Percentiles rank a stretch among this genome's conserved stretches.
phyloP scores from a whole-genome alignment of 2,113 vertebrate species.

The Elaphurus davidianus region DNA sequence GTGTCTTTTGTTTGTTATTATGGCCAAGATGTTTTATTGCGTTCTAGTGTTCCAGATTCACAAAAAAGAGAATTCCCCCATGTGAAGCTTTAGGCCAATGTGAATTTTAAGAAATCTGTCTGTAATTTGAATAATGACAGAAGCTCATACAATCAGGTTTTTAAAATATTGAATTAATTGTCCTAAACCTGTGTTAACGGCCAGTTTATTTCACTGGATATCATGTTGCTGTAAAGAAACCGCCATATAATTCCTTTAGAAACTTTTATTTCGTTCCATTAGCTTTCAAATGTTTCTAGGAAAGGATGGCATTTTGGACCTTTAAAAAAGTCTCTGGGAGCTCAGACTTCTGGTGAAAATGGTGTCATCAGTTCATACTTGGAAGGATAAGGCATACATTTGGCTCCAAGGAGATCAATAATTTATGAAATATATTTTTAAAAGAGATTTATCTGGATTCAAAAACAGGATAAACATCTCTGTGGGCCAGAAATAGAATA shows the following conservation, averaged over 20 bases:
- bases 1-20: background rate
- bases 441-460: background rate
- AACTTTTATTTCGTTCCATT: background rate
- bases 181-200: background rate
- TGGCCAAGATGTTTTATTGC: background rate
- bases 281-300: constrained; percentile 23
- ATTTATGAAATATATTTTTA: background rate
- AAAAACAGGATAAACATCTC: constrained; percentile 30
- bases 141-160: background rate
- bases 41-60: background rate
- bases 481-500: background rate
- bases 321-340: background rate
- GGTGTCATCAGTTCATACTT: background rate
- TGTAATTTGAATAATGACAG: constrained; percentile 1
- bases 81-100: background rate
- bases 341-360: constrained; percentile 9
- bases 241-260: background rate
- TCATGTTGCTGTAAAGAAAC: constrained; percentile 1
- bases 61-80: background rate
- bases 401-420: constrained; percentile 10
- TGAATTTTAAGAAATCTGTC: background rate
- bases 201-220: background rate
- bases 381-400: background rate
- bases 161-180: constrained; percentile 19
- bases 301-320: background rate